A percentile compares a stretch with the other conserved stretches of the same genome.
These are phyloP conservation scores for Sitobion miscanthi DNA, from an alignment of 1,140 invertebrate species.

Conservation along the genomic window DNA sequence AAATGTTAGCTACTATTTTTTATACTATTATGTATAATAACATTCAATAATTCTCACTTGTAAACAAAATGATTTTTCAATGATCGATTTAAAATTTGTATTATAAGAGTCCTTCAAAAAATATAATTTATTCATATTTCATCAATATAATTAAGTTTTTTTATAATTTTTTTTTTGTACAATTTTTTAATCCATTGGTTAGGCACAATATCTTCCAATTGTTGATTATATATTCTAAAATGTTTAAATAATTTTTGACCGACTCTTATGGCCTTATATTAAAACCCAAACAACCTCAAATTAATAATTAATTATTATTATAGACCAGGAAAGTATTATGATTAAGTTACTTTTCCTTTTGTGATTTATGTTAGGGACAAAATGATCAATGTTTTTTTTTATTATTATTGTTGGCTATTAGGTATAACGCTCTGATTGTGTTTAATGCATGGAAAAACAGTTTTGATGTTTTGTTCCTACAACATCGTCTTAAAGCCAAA, in stretches of 20 bases:
- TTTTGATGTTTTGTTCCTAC: constrained; percentile 41
- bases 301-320: constrained; percentile 36
- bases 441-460: constrained; percentile 34
- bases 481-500: constrained; percentile 28
- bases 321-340: constrained; percentile 53
- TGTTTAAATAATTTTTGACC: constrained; percentile 40
- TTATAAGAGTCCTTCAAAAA: constrained; percentile 33
- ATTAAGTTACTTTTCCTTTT: constrained; percentile 44
- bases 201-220: not conserved
- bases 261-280: constrained; percentile 31
- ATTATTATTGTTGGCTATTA: constrained; percentile 53
- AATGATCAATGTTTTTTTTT: constrained; percentile 54
- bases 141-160: constrained; percentile 36
- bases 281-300: not conserved
- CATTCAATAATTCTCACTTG: constrained; percentile 26
- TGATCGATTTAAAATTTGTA: not conserved
- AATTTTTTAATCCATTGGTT: constrained; percentile 26
- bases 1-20: constrained; percentile 12
- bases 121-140: not conserved
- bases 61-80: not conserved
- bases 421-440: constrained; percentile 25
- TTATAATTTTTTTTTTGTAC: constrained; percentile 27
- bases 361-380: constrained; percentile 55
- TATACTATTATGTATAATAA: constrained; percentile 32
- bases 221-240: constrained; percentile 39